These are phyloP conservation scores for Zosterops pallidus DNA, from an alignment of 2,113 vertebrate genomes.

Conservation along the genomic window DNA sequence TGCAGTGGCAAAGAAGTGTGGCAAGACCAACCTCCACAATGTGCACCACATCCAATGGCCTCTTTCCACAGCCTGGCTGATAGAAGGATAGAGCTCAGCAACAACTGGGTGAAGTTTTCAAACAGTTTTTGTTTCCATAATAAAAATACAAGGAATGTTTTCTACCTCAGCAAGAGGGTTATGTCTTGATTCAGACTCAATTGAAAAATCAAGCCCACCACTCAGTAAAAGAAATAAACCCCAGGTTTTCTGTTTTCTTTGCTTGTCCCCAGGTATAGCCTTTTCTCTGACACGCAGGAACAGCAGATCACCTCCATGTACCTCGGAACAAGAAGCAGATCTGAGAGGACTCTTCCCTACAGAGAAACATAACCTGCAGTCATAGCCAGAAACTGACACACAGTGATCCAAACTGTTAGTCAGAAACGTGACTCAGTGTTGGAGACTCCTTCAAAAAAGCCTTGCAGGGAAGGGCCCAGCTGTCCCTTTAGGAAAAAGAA, in stretches of 20 bases:
- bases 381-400: conserved; percentile 5
- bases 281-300: neutral
- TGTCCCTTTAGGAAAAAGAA: neutral
- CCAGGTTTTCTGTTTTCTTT: neutral
- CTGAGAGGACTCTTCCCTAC: neutral
- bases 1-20: accelerated
- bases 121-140: neutral
- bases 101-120: neutral
- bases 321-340: neutral
- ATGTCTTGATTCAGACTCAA: neutral
- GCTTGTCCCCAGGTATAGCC: neutral
- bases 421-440: conserved; percentile 27
- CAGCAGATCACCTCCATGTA: neutral
- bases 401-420: conserved; percentile 4
- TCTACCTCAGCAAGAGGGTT: neutral
- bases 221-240: neutral
- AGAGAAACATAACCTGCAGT: conserved; percentile 42
- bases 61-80: neutral
- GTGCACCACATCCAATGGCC: accelerated
- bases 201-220: neutral
- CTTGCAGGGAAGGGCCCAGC: neutral
- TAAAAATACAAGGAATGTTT: neutral
- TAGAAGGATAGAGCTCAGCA: neutral
- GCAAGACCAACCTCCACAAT: neutral
- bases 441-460: conserved; percentile 8